These are phyloP conservation scores for Xiphophorus couchianus DNA, from an alignment of 2,113 vertebrate genomes.

Conservation along the genomic window DNA sequence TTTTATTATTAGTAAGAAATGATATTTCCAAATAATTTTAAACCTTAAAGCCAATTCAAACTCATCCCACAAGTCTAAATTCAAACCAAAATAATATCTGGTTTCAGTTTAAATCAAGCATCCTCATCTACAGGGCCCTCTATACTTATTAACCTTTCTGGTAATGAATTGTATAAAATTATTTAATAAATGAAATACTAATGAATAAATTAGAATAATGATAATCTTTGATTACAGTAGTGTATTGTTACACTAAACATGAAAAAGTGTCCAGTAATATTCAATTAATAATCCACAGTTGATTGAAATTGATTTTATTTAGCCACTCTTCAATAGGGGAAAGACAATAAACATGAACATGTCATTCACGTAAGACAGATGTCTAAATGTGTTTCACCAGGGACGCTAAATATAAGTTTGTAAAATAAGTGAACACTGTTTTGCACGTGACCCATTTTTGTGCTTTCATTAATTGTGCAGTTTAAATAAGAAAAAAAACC, in stretches of 20 bases:
- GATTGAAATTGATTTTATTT: too few species aligned
- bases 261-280: neutral
- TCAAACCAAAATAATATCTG: neutral
- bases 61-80: neutral
- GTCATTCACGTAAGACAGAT: neutral
- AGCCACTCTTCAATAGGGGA: neutral
- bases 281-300: neutral
- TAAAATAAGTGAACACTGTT: neutral
- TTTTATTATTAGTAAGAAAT: neutral
- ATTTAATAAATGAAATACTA: neutral
- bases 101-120: neutral
- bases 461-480: constrained; percentile 21
- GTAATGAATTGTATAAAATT: neutral
- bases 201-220: neutral
- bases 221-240: neutral
- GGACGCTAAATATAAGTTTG: neutral
- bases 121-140: neutral
- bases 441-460: neutral
- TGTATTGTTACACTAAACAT: too few species aligned
- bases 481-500: neutral
- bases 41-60: neutral
- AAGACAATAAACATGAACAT: neutral
- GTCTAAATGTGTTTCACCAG: neutral
- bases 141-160: neutral
- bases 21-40: too few species aligned